A percentile compares a stretch with the other conserved stretches of the same genome.
phyloP scores from a whole-genome alignment of 1,140 invertebrate species.

The Zaprionus capensis region DNA sequence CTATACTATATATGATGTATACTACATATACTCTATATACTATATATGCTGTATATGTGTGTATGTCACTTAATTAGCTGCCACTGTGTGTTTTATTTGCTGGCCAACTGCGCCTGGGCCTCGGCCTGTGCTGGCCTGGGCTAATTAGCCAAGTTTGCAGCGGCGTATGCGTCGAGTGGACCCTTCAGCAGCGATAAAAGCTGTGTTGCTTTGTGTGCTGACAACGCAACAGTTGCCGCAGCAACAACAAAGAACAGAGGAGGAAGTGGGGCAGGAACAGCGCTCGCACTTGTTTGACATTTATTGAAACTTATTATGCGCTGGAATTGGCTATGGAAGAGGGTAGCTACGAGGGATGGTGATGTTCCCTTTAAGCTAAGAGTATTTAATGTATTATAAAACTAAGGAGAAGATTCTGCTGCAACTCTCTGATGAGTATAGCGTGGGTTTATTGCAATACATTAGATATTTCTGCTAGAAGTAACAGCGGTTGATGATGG shows the following conservation, averaged over 20 bases:
- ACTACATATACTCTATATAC: slow-evolving; percentile 4
- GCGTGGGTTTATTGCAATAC: too few species aligned
- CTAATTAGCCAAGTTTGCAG: slow-evolving; percentile 66
- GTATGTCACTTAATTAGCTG: slow-evolving; percentile 32
- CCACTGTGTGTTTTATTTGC: slow-evolving; percentile 2
- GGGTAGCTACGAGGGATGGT: background rate
- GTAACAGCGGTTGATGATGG: too few species aligned
- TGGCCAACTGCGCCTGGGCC: background rate
- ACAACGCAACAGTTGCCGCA: slow-evolving; percentile 37
- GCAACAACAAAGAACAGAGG: background rate
- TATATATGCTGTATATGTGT: slow-evolving; percentile 22
- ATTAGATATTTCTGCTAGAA: too few species aligned
- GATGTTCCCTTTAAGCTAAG: too few species aligned
- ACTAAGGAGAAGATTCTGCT: background rate
- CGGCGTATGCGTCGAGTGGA: slow-evolving; percentile 27
- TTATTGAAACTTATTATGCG: slow-evolving; percentile 65
- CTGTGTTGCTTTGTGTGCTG: slow-evolving; percentile 21
- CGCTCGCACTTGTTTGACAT: slow-evolving; percentile 49
- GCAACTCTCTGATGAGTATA: background rate
- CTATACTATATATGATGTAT: background rate
- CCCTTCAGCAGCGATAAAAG: slow-evolving; percentile 12
- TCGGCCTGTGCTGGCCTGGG: background rate
- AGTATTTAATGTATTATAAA: background rate
- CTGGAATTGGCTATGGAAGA: background rate
- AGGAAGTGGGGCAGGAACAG: background rate